Base-by-base conservation (phyloP, 1,140 invertebrate genomes). In the Bombyx mandarina region DNA sequence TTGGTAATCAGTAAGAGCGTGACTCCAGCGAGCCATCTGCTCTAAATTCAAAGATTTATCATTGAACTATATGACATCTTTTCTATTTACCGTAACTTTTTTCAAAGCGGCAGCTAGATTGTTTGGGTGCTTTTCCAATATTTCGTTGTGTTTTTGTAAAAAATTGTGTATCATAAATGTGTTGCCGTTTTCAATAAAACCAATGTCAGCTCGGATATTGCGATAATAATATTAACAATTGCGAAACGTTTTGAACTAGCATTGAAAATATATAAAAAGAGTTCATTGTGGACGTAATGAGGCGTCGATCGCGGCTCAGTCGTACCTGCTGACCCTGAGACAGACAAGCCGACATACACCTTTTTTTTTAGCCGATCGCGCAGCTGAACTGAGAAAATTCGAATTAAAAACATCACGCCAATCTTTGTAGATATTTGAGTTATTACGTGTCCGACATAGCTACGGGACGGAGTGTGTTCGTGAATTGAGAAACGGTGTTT, bases 271-370 rank as follows among this genome's bases (percentile, higher is more conserved):
- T 58, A 54, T 73, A 74, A 69, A 76, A 79, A 73, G 58, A 62
- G 60, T 60, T 71, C 66, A 60, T 58, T 68, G 47, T 73, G 65
- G 49, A 66, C 61, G 61, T 66, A 62, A 65, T 62, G 65, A 55
- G 58, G 57, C 57, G 45, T 61, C 58, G 52, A 63, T 45, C 55
- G 55, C 65, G 61, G 47, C 44, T 63, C 65, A 52, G 63, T 60
- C 43, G 65, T 64, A 80, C 80, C 69, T 66, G 83, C 77, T 67
- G 81, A 82, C 83, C 83, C 81, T 86, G 83, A 83, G 66, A 49
- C 62, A 3, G 26, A 35, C 26, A 35, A 35, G 26, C 26, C 2
- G 26, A 35, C 26, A 5, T 35, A 58, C 57, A 62, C 69, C 65
- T 59, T 62, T 54, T 77, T 80, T 77, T 76, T 73, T 65, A 7